Evolutionary conservation across 2,888 invertebrate species (phyloP).

Genomic region (Aplocera efformata): DNA sequence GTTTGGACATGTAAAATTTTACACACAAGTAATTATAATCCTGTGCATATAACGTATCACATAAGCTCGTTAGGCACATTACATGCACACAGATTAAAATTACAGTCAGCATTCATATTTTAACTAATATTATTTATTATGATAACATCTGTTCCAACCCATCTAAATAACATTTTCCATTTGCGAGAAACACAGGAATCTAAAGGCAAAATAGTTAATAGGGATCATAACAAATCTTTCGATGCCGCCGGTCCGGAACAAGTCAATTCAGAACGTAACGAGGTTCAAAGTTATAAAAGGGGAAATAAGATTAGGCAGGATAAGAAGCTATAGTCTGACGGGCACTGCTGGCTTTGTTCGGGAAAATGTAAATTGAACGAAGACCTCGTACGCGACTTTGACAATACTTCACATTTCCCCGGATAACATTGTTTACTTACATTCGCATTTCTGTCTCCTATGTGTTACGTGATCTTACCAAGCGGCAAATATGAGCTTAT

Average conservation of each 20-base stretch:
- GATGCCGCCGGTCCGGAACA: slow-evolving; percentile 32
- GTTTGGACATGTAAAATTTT: too few relatives aligned
- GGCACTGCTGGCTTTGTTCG: slow-evolving; percentile 41
- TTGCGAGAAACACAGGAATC: slow-evolving; percentile 3
- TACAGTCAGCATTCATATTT: too few relatives aligned
- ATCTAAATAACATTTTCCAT: slow-evolving; percentile 1
- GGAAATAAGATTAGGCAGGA: slow-evolving; percentile 51
- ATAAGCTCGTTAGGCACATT: too few relatives aligned
- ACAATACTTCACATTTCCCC: slow-evolving; percentile 28
- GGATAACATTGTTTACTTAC: slow-evolving; percentile 32
- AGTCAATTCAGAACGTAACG: slow-evolving; percentile 38
- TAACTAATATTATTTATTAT: too few relatives aligned
- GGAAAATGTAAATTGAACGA: slow-evolving; percentile 52
- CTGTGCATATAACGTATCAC: too few relatives aligned
- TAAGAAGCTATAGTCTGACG: slow-evolving; percentile 46
- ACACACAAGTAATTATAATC: too few relatives aligned
- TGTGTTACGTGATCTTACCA: slow-evolving; percentile 28
- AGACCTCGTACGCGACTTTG: slow-evolving; percentile 28
- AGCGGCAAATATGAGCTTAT: slow-evolving; percentile 26
- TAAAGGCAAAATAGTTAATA: slow-evolving; percentile 10
- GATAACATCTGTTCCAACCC: too few relatives aligned
- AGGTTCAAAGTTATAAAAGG: slow-evolving; percentile 44
- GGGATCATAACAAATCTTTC: slow-evolving; percentile 22
- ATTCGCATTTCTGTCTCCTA: slow-evolving; percentile 28
- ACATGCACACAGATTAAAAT: too few relatives aligned